Conservation (phyloP, 2,797 vertebrate species). For the Oceanodroma leucorhoa region DNA sequence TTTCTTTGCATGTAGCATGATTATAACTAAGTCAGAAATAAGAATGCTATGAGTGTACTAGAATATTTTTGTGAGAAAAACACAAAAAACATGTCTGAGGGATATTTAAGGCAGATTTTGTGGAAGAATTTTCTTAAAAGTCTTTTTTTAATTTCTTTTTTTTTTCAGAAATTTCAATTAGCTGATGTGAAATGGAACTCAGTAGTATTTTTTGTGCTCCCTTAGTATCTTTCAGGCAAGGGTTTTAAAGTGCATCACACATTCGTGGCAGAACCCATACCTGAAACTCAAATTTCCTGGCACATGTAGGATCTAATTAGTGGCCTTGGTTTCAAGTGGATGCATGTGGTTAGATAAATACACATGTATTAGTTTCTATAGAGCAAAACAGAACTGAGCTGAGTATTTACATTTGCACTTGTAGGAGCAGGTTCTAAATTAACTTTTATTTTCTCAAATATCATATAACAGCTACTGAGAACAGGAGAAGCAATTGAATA, state of each 20-base stretch:
- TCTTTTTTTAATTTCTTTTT: accelerated
- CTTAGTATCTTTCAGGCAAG: not conserved
- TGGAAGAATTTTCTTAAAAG: not conserved
- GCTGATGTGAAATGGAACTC: not conserved
- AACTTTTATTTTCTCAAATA: constrained; percentile 1
- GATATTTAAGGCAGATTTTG: not conserved
- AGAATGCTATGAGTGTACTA: not conserved
- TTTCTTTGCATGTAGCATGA: not conserved
- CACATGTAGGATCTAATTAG: constrained; percentile 5
- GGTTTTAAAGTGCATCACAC: not conserved
- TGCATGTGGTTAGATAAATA: not conserved
- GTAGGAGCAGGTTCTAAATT: not conserved
- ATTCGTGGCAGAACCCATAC: not conserved
- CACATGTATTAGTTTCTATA: not conserved
- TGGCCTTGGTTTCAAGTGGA: not conserved
- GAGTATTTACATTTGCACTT: not conserved
- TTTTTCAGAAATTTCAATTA: not conserved
- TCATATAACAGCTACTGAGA: not conserved
- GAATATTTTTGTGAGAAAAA: not conserved
- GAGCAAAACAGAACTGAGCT: not conserved
- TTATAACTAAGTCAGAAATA: not conserved
- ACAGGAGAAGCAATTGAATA: not conserved
- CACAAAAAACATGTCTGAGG: accelerated
- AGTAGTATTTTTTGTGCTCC: not conserved
- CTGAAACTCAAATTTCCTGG: constrained; percentile 1